Base-by-base conservation (phyloP, 1,140 invertebrate species). In the Ectropis grisescens region DNA sequence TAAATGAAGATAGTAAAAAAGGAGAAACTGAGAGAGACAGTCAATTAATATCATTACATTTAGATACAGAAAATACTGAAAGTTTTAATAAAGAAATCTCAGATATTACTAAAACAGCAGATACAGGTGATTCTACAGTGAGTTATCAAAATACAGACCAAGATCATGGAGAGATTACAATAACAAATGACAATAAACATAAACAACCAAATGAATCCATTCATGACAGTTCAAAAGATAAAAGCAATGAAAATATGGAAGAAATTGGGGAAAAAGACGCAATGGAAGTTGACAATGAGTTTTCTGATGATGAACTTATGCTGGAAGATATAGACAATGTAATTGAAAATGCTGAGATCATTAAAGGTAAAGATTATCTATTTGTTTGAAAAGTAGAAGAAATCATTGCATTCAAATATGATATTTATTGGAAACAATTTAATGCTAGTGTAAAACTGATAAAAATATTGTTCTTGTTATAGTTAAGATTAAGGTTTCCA, bases 291-390 rank as follows among this genome's bases (percentile, higher is more conserved):
- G 16, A 19, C 8, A 3, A 47, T 41, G 51, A 55, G 14, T 75
- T 68, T 36, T 58, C 58, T 31, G 64, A 74, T 33, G 51, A 59
- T 47, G 64, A 74, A 22, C 45, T 70, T 11, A 58, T 66, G 48
- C 58, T 67, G 37, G 61, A 65, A 33, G 65, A 76, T 40, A 66
- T 81, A 32, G 71, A 76, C 28, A 49, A 39, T 13, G 40, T 78
- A 12, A 67, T 74, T 34, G 50, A 71, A 61, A 65, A 64, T 42
- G 53, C 61, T 9, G 52, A 60, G 50, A 47, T 57, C 22, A 36
- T 45, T 9, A 53, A 48, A 45, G 53, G 67, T 76, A 38, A 48
- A 13, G n/a, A n/a, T n/a, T n/a, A n/a, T n/a, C n/a, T n/a, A n/a
- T n/a, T n/a, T n/a, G n/a, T n/a, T n/a, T n/a, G n/a, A n/a, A n/a